phyloP scores from a whole-genome alignment of 2,113 vertebrate genomes.

The Hemichromis elongatus region DNA sequence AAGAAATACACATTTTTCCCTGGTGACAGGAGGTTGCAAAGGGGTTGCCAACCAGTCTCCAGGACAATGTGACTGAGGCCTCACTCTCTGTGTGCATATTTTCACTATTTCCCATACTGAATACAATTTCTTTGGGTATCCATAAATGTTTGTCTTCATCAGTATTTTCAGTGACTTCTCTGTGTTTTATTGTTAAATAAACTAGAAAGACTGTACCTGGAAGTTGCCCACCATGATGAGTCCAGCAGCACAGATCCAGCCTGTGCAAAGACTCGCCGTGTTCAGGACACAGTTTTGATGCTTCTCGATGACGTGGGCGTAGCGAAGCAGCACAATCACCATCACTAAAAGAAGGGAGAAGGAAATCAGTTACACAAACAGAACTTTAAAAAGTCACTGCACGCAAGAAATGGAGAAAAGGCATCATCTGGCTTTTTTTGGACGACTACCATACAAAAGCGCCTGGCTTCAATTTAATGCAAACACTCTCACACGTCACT shows the following conservation, averaged over 20 bases:
- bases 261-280: conserved; percentile 79
- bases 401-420: neutral
- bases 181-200: neutral
- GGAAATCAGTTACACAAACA: neutral
- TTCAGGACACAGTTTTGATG: conserved; percentile 83
- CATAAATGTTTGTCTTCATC: neutral
- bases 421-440: neutral
- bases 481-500: neutral
- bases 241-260: conserved; percentile 85
- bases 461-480: conserved; percentile 12
- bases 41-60: neutral
- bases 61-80: neutral
- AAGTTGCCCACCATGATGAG: conserved; percentile 89
- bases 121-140: neutral
- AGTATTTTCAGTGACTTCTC: neutral
- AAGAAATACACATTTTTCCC: neutral
- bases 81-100: neutral
- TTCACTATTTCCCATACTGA: neutral
- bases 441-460: neutral
- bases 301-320: conserved; percentile 82
- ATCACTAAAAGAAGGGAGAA: conserved; percentile 68
- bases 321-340: conserved; percentile 83
- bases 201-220: conserved; percentile 69
- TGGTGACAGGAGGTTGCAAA: neutral
- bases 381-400: neutral